Evolutionary conservation across 2,113 vertebrate genomes (phyloP).

Genomic region (Zosterops pallidus): DNA sequence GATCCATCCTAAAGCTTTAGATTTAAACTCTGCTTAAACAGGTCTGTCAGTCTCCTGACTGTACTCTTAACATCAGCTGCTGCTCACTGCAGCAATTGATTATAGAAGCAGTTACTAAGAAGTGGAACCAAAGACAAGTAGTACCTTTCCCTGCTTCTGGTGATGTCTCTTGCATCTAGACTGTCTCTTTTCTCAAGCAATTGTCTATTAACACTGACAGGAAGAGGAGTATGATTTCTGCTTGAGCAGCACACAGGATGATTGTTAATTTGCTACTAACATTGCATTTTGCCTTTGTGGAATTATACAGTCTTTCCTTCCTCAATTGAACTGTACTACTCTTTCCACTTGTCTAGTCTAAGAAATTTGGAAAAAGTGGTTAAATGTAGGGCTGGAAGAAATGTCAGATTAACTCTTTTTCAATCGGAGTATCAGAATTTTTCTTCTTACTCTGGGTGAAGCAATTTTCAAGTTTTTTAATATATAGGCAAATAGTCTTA

Average conservation of each 20-base stretch:
- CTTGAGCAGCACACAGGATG: not conserved
- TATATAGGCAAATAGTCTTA: not conserved
- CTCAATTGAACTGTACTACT: not conserved
- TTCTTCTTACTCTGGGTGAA: not conserved
- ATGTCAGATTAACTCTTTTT: not conserved
- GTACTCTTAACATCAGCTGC: not conserved
- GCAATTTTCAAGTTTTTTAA: not conserved
- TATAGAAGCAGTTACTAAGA: not conserved
- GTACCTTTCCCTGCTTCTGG: not conserved
- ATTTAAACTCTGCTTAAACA: slow-evolving; percentile 68
- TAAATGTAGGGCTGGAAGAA: not conserved
- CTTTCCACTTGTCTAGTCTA: not conserved
- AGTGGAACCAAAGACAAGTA: slow-evolving; percentile 26
- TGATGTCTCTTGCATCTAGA: not conserved
- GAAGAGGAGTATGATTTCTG: not conserved
- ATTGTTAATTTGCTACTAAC: not conserved
- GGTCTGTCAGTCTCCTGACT: not conserved
- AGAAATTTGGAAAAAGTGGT: not conserved
- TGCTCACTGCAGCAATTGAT: slow-evolving; percentile 9
- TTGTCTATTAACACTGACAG: not conserved
- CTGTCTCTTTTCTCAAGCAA: not conserved
- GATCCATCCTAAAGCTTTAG: slow-evolving; percentile 68
- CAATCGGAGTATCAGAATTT: not conserved
- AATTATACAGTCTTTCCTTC: not conserved
- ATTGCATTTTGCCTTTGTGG: not conserved